A percentile compares a stretch with the other conserved stretches of the same genome.
Conservation (phyloP, 2,797 vertebrate genomes). For the Poecilia picta region DNA sequence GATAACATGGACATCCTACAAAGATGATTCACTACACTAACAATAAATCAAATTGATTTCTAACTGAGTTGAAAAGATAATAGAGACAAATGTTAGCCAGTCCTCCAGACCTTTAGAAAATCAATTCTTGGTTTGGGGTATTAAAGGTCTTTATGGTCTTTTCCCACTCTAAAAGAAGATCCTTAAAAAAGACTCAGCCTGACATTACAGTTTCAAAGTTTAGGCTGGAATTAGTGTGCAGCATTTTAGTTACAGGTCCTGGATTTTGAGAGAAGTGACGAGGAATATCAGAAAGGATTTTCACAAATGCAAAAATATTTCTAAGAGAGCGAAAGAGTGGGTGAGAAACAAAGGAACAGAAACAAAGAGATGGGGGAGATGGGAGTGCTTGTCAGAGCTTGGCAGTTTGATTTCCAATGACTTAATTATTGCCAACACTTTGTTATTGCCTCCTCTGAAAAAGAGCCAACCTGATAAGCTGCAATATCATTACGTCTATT, state of each 20-base stretch:
- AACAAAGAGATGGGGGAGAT: not conserved
- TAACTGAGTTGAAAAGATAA: constrained; percentile 2
- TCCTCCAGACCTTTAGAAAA: constrained; percentile 2
- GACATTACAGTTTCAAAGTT: not conserved
- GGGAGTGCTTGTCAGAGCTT: constrained; percentile 10
- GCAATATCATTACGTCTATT: constrained; percentile 24
- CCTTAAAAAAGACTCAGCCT: not conserved
- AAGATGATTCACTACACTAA: not conserved
- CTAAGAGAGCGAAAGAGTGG: not conserved
- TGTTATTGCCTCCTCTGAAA: constrained; percentile 46
- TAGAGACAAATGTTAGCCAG: constrained; percentile 13
- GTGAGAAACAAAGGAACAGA: not conserved
- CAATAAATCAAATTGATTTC: not conserved
- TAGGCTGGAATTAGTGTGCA: not conserved
- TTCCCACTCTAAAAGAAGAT: not conserved
- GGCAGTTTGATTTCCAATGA: constrained; percentile 55
- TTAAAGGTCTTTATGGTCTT: not conserved
- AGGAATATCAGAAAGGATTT: not conserved
- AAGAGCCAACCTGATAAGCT: constrained; percentile 45
- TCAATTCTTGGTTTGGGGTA: not conserved
- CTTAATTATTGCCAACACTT: constrained; percentile 46
- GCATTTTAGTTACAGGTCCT: not conserved
- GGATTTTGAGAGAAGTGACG: not conserved
- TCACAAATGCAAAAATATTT: not conserved
- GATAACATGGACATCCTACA: not conserved